These are phyloP conservation scores for Metopolophium dirhodum DNA, from an alignment of 1,140 invertebrate species.

Conservation along the genomic window DNA sequence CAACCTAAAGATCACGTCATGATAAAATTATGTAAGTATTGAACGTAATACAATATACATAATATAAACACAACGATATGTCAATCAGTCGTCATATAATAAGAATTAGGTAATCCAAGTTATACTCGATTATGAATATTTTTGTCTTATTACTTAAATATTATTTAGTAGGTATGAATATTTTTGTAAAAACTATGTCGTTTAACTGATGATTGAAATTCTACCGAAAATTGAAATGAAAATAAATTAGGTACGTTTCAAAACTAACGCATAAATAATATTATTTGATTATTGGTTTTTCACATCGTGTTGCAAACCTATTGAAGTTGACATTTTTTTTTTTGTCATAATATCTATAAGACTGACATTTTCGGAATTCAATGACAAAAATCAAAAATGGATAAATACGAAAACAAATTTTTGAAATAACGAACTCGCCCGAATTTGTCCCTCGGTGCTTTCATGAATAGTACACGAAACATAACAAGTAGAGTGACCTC, in stretches of 20 bases:
- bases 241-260: background rate
- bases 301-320: background rate
- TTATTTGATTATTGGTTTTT: background rate
- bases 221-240: background rate
- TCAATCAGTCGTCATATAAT: background rate
- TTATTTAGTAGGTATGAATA: no score
- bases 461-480: background rate
- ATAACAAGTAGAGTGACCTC: background rate
- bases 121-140: no score
- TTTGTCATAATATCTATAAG: background rate
- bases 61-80: background rate
- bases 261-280: background rate
- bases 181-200: background rate
- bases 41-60: background rate
- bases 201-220: background rate
- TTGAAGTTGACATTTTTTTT: background rate
- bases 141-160: no score
- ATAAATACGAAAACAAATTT: background rate
- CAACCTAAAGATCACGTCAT: background rate
- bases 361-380: background rate
- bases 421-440: background rate
- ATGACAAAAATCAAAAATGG: background rate
- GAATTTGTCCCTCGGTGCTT: background rate
- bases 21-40: background rate
- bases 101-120: background rate